Conservation (phyloP, 2,113 vertebrate genomes). For the Sprattus sprattus region DNA sequence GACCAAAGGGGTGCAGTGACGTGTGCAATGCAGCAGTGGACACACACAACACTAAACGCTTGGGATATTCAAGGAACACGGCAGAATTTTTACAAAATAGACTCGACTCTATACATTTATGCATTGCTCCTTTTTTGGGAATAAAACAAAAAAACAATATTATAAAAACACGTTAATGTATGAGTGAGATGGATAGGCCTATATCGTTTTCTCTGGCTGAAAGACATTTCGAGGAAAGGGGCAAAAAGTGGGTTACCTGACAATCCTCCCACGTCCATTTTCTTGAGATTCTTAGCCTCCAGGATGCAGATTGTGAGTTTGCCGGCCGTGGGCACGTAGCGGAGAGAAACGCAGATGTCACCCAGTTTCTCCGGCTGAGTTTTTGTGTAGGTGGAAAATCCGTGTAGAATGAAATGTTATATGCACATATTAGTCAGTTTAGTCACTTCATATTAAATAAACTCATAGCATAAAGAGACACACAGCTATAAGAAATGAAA, state of each 20-base stretch:
- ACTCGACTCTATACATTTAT: too few species aligned
- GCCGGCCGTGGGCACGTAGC: conserved; percentile 94
- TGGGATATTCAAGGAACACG: background rate
- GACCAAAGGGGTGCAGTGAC: conserved; percentile 53
- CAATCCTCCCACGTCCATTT: conserved; percentile 97
- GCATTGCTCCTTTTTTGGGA: background rate
- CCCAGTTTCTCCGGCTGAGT: conserved; percentile 93
- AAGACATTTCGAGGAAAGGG: background rate
- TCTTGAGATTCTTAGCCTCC: conserved; percentile 98
- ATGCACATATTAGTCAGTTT: background rate
- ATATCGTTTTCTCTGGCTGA: too few species aligned
- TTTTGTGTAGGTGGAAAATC: conserved; percentile 20
- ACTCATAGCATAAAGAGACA: background rate
- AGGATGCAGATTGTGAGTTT: conserved; percentile 97
- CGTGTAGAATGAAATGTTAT: conserved; percentile 18
- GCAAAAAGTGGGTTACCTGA: conserved; percentile 74
- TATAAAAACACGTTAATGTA: too few species aligned
- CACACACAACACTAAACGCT: background rate
- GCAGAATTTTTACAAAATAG: background rate
- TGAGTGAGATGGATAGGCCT: too few species aligned
- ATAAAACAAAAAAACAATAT: background rate
- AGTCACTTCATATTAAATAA: background rate
- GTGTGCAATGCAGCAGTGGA: conserved; percentile 35
- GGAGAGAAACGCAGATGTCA: conserved; percentile 95
- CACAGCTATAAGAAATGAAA: background rate